Evolutionary conservation across 2,888 invertebrate genomes (phyloP), one percentile per base, ranked within the genome.

Genomic region (Macrophya alboannulata): DNA sequence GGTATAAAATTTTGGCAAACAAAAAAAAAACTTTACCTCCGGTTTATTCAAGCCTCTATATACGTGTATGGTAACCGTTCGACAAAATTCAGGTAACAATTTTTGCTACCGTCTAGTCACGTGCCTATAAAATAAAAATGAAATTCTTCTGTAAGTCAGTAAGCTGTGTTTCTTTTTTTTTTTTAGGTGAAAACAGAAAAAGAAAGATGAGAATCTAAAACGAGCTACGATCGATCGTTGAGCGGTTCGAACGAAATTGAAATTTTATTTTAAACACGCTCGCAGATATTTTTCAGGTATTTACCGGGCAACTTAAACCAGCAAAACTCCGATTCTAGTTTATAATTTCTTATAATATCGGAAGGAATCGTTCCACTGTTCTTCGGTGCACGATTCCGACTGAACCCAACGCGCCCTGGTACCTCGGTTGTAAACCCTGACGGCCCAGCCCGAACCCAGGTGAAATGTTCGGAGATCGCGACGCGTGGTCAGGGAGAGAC

Each of bases 301-400:
- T 77, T 77, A 77, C 77, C 55, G 55, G 51, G 45, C n/a, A 3
- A 10, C 1, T 21, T 17, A 43, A 74, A 45, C 68, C 68, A 37
- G 68, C 68, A 21, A 74, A 74, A 45, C 17, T 65, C 31, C 15
- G 21, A n/a, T 17, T 85, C 72, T 48, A 74, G 84, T 74, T 86
- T 84, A 48, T 87, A 86, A 87, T 87, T 86, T 86, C 82, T 86
- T 83, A 84, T 48, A 65, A 62, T 81, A 59, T 81, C 62, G 81
- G 81, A 62, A 81, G 81, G 81, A 86, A 86, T 88, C 87, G 68
- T 83, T 85, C 79, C 83, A 62, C 79, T 51, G 84, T 84, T 76
- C 84, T 62, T 94, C 94, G 87, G 92, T 92, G 84, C 95, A 94
- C 92, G 92, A 90, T 90, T 91, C 90, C 89, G 89, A 93, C 93